Evolutionary conservation across 2,888 invertebrate species (phyloP), one percentile per base, ranked within the genome.

Genomic region (Caenorhabditis becei): DNA sequence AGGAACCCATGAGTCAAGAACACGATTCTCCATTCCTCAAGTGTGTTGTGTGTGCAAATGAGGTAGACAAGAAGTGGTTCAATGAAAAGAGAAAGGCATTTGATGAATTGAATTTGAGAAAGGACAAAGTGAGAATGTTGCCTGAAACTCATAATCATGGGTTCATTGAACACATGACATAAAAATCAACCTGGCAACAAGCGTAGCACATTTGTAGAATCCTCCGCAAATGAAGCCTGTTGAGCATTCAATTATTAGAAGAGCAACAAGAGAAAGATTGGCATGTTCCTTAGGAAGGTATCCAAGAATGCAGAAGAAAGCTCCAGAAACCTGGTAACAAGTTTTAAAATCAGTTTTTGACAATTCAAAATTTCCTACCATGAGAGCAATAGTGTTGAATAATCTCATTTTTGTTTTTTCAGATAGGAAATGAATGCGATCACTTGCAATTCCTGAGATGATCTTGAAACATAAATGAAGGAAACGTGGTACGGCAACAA

Each of bases 121-220:
- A 89, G 84, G 8, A 89, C 89, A 56, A 89, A 89, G 75, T 89
- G 89, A n/a, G 87, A 84, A 75, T 88, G 89, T 77, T 89, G 89
- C 51, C 89, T 89, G 82, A 72, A 87, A 82, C 41, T 37, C 8
- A 3, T 7, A 32, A 4, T 32, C 32, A 7, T 10, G 4, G 32
- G 10, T 4, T 7, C 10, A 7, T 32, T 32, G 32, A 7, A 7
- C 10, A 4, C 10, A 32, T 32, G 5, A 32, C 10, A 7, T 32
- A 32, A 10, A 32, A 32, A 7, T 41, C 32, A 26, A 86, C 88
- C 88, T 85, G 11, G 88, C 86, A n/a, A 88, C 88, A 23, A 88
- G 82, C 0, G 86, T 87, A n/a, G 88, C 86, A 56, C 88, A 87
- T 61, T 88, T 88, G 82, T 87, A 88, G 70, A 88, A 88, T 0